Evolutionary conservation across 1,140 invertebrate genomes (phyloP).

Genomic region (Drosophila kikkawai): DNA sequence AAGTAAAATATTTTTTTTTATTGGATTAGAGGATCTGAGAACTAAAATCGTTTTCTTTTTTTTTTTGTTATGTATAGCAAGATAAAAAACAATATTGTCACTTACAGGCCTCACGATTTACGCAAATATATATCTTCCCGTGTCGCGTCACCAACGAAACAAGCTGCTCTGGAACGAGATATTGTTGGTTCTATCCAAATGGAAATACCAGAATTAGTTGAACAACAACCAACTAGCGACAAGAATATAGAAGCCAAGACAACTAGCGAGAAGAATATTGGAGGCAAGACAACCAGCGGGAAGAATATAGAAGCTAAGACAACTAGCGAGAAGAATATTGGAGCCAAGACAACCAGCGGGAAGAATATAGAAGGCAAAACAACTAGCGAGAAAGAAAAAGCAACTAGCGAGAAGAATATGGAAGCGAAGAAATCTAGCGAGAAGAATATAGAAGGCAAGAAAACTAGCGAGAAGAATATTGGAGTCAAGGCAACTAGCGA

Average conservation of each 20-base stretch:
- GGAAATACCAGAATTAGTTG: neutral
- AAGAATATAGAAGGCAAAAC: no score
- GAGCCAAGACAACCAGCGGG: no score
- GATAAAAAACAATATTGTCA: neutral
- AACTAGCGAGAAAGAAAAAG: no score
- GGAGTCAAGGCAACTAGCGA: no score
- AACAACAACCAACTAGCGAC: neutral
- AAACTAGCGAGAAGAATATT: no score
- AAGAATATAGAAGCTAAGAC: no score
- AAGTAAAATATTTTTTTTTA: neutral
- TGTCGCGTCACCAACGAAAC: neutral
- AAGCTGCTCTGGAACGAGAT: conserved; percentile 7
- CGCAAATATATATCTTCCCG: conserved; percentile 1
- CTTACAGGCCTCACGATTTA: conserved; percentile 23
- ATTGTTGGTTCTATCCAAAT: neutral
- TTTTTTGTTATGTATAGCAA: conserved; percentile 4
- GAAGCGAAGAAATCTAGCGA: no score
- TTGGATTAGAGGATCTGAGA: neutral
- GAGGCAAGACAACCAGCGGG: no score
- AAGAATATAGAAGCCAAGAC: neutral
- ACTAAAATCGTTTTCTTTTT: neutral
- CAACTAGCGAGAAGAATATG: no score
- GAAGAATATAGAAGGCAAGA: no score
- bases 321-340: no score
- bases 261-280: neutral